Evolutionary conservation across 2,888 invertebrate genomes (phyloP).

Genomic region (Thyatira batis): DNA sequence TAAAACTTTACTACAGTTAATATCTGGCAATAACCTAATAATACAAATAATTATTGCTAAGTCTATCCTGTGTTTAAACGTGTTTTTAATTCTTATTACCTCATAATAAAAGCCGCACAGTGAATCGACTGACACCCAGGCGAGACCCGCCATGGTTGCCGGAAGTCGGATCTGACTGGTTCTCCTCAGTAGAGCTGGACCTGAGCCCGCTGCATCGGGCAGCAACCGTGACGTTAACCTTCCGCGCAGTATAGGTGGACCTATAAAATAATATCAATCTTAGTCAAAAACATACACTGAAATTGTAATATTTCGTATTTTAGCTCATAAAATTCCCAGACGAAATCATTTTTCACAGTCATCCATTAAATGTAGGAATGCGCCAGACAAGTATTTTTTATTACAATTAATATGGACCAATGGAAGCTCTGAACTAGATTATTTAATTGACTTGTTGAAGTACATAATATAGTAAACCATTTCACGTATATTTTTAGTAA

Average conservation of each 20-base stretch:
- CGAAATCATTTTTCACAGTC: background rate
- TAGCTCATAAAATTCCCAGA: background rate
- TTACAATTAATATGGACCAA: background rate
- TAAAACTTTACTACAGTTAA: no score
- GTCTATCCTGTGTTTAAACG: background rate
- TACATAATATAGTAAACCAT: background rate
- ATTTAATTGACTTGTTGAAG: background rate
- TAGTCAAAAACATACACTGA: background rate
- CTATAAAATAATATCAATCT: constrained; percentile 35
- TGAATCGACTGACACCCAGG: constrained; percentile 91
- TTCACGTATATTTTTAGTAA: background rate
- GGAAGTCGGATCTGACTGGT: constrained; percentile 77
- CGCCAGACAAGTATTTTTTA: background rate
- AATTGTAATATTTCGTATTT: background rate
- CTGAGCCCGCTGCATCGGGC: constrained; percentile 88
- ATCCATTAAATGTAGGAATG: background rate
- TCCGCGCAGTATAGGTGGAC: constrained; percentile 84
- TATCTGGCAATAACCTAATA: no score
- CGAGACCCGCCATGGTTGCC: constrained; percentile 86
- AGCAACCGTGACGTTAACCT: constrained; percentile 86
- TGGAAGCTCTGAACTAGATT: background rate
- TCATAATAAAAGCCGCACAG: constrained; percentile 93
- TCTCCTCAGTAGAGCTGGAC: constrained; percentile 85
- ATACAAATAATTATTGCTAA: background rate
- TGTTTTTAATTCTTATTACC: constrained; percentile 50